Evolutionary conservation across 1,140 invertebrate genomes (phyloP).

Genomic region (Achatina immaculata): DNA sequence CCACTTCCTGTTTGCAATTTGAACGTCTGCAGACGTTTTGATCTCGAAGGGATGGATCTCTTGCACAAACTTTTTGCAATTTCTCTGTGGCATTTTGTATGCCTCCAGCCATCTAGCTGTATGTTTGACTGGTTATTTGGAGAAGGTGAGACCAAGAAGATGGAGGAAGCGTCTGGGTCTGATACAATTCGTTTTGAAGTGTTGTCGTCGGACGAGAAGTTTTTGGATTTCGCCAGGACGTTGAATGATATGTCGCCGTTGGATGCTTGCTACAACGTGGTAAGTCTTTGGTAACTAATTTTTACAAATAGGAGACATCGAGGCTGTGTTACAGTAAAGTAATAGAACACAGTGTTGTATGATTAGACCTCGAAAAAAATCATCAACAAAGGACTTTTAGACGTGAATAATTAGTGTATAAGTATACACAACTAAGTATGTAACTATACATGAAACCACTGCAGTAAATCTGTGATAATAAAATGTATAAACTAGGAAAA

Average conservation of each 20-base stretch:
- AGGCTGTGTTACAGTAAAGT: no score
- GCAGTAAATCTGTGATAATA: no score
- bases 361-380: no score
- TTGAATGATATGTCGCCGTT: slow-evolving; percentile 75
- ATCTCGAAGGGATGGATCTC: background rate
- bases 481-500: no score
- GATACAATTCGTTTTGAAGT: slow-evolving; percentile 74
- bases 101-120: background rate
- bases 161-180: slow-evolving; percentile 26
- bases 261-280: slow-evolving; percentile 78
- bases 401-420: no score
- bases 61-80: slow-evolving; percentile 14
- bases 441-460: no score
- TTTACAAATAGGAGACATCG: no score
- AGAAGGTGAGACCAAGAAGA: slow-evolving; percentile 15
- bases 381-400: no score
- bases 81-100: background rate
- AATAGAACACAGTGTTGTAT: no score
- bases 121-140: slow-evolving; percentile 57
- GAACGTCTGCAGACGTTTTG: slow-evolving; percentile 20
- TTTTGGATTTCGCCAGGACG: slow-evolving; percentile 77
- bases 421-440: no score
- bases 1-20: slow-evolving; percentile 39
- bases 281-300: no score
- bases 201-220: slow-evolving; percentile 77